These are phyloP conservation scores for Cavia aperea DNA, from an alignment of 2,113 vertebrate species.

Conservation along the genomic window DNA sequence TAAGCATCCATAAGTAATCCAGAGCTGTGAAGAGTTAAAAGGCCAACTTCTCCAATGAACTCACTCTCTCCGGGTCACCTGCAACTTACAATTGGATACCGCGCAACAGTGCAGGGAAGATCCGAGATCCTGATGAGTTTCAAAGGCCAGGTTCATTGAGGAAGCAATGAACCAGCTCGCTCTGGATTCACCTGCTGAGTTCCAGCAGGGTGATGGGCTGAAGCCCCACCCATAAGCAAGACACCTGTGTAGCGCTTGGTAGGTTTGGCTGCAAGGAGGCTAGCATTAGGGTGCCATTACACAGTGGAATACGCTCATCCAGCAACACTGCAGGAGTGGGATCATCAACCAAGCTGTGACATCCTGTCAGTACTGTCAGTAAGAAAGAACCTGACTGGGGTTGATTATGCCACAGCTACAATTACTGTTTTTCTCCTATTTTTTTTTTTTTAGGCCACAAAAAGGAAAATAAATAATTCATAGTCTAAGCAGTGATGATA, in stretches of 20 bases:
- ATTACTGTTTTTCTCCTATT: slow-evolving; percentile 46
- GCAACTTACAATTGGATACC: slow-evolving; percentile 56
- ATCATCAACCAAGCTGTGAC: slow-evolving; percentile 27
- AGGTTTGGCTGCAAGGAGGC: slow-evolving; percentile 19
- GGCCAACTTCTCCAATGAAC: slow-evolving; percentile 54
- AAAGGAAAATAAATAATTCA: slow-evolving; percentile 52
- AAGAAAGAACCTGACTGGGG: slow-evolving; percentile 42
- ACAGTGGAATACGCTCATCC: slow-evolving; percentile 20
- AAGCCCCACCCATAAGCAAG: slow-evolving; percentile 54
- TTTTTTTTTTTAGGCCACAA: background rate
- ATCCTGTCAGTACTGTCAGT: slow-evolving; percentile 48
- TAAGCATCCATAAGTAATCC: slow-evolving; percentile 69
- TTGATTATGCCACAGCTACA: slow-evolving; percentile 54
- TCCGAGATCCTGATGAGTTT: slow-evolving; percentile 61
- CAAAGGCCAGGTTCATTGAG: slow-evolving; percentile 58
- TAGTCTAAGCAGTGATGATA: slow-evolving; percentile 43
- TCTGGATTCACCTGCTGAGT: slow-evolving; percentile 60
- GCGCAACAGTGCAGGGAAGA: slow-evolving; percentile 65
- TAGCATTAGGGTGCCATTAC: slow-evolving; percentile 45
- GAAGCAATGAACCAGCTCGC: slow-evolving; percentile 65
- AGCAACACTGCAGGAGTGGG: slow-evolving; percentile 45
- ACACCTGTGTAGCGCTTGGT: slow-evolving; percentile 61
- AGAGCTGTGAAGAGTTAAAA: slow-evolving; percentile 63
- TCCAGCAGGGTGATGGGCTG: slow-evolving; percentile 61
- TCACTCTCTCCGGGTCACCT: slow-evolving; percentile 69